Evolutionary conservation across 2,797 vertebrate genomes (phyloP), one percentile per base, ranked within the genome.

Genomic region (Rhyacichthys aspro): DNA sequence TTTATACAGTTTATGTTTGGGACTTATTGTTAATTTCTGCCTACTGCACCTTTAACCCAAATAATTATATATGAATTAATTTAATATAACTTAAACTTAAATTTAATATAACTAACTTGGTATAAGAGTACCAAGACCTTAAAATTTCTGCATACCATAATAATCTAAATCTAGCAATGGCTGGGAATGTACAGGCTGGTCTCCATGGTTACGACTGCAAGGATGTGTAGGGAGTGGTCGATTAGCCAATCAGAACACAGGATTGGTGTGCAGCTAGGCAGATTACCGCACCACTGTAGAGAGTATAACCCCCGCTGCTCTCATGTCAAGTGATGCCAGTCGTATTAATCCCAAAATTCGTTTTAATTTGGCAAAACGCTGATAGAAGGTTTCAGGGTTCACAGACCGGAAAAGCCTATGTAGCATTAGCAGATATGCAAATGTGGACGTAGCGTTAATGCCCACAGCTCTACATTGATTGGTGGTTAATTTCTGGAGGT

Each of bases 201-300:
- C 68, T 60, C 79, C 73, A 84, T 86, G 87, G 85, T 77, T 79
- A 86, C 85, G 44, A 74, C 39, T 8, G 43, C 66, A 76, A 60
- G 59, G 54, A 82, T 75, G 75, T 81, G 71, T 55, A 81, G 79
- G 78, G 79, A 84, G 78, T 76, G 75, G 79, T 59, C 66, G 16
- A 49, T 44, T 12, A 73, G 73, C 83, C 83, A 85, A 84, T 86
- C 59, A 69, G 67, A 84, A 65, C 7, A 16, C 32, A 11, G 69
- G 55, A 67, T 72, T 57, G 45, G 18, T 57, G 68, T 84, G 83
- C 76, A 85, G 79, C 86, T 76, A 82, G 83, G 84, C 83, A 90
- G 87, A 89, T 78, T 79, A 76, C 12, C 34, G 17, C 2, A 42
- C 9, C 52, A 48, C 60, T 45, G 50, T 52, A 36, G 37, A 62